Evolutionary conservation across 2,113 vertebrate genomes (phyloP), one percentile per base, ranked within the genome.

Genomic region (Xiphophorus maculatus): DNA sequence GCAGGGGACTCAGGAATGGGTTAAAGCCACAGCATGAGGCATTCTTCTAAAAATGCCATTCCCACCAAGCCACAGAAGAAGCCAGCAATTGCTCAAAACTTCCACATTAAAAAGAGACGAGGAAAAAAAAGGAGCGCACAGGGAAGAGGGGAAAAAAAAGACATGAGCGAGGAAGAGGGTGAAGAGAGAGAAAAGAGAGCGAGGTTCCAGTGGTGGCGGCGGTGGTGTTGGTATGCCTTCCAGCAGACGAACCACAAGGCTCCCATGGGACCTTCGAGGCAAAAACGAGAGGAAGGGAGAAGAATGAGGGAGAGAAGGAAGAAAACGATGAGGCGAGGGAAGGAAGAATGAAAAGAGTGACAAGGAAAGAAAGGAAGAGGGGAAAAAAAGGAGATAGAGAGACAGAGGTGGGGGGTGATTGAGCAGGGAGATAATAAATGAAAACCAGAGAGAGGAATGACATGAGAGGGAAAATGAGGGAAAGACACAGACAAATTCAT

Each of bases 41-140:
- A 92, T 94, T 95, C 91, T 92, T 93, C 93, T 93, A 93, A 94
- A 95, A 95, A 94, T 93, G 92, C 91, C 90, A 89, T 94, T 94
- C 91, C 94, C 91, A 91, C 90, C 89, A 85, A 94, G 91, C 93
- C 93, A 90, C 93, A 92, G 91, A 91, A 92, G 90, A 91, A 91
- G 93, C 90, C 91, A 95, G 92, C 87, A 91, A 94, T 91, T 92
- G 93, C 94, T 95, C 93, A 94, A 89, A 95, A 93, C 94, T 94
- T 95, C 94, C 94, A 94, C 93, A 94, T 94, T 92, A 94, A 94
- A 95, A 93, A 86, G 87, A 88, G 77, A 84, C 79, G 82, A 87
- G 84, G 79, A 84, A 84, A 82, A 82, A 84, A 72, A 42, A 42
- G 67, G 74, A 82, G 74, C 83, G 65, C 78, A 85, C 81, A 87